Percentiles rank a stretch among this genome's conserved stretches.
Conservation (phyloP, 2,797 vertebrate genomes). For the Fundulus diaphanus region DNA sequence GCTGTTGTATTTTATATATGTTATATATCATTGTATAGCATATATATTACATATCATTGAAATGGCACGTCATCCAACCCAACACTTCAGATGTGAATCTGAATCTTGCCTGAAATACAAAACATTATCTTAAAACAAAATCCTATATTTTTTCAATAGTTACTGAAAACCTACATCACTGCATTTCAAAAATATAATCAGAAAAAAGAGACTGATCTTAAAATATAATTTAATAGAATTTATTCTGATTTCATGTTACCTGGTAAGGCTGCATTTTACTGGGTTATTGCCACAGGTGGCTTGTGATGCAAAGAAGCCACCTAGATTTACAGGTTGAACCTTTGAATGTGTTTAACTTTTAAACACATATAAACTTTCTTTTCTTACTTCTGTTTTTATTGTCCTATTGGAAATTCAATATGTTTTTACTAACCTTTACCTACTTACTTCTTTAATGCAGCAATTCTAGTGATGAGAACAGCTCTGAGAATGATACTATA, state of each 20-base stretch:
- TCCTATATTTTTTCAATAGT: background rate
- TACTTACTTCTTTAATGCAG: background rate
- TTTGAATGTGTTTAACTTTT: background rate
- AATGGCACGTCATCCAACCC: background rate
- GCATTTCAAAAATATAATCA: background rate
- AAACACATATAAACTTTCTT: background rate
- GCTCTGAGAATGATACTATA: background rate
- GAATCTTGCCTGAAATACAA: background rate
- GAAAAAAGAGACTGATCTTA: background rate
- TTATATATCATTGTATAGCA: background rate
- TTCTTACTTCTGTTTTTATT: background rate
- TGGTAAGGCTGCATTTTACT: background rate
- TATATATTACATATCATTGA: background rate
- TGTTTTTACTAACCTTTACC: background rate
- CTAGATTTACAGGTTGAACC: background rate
- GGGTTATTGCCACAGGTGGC: background rate
- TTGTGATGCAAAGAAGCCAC: background rate
- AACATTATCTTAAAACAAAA: background rate
- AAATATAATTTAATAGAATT: background rate
- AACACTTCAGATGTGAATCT: background rate
- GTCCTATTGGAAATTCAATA: background rate
- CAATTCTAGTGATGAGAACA: background rate
- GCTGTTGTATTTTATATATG: background rate
- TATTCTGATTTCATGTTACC: background rate
- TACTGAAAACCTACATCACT: background rate